These are phyloP conservation scores for Gallinago stenura DNA, from an alignment of 2,797 vertebrate species.

Conservation along the genomic window DNA sequence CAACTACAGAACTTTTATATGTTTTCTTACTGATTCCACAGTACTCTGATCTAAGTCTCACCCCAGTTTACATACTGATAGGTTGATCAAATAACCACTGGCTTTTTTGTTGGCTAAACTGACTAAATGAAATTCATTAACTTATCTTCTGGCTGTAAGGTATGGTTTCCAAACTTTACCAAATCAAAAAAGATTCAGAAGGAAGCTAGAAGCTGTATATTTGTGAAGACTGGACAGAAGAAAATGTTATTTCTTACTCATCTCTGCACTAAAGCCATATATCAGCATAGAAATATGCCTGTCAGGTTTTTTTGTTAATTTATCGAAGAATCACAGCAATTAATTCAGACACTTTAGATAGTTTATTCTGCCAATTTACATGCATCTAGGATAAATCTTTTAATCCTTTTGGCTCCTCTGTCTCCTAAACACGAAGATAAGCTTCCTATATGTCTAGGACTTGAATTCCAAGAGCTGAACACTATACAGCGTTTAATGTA, in stretches of 20 bases:
- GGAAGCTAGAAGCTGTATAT: not conserved
- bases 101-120: not conserved
- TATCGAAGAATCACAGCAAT: conserved; percentile 2
- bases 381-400: conserved; percentile 26
- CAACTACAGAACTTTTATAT: not conserved
- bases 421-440: conserved; percentile 14
- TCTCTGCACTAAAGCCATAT: not conserved
- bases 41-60: not conserved
- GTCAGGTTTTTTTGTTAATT: not conserved
- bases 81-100: not conserved
- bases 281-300: not conserved
- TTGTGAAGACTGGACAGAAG: not conserved
- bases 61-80: not conserved
- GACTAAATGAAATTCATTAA: not conserved
- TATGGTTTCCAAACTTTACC: not conserved
- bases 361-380: not conserved
- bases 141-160: not conserved
- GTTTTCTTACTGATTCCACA: not conserved
- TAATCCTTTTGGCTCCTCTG: conserved; percentile 29
- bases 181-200: not conserved
- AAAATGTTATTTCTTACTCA: not conserved
- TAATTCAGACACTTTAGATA: conserved; percentile 23
- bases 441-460: not conserved
- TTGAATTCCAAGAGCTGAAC: conserved; percentile 5
- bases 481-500: not conserved